Evolutionary conservation across 1,140 invertebrate species (phyloP), one percentile per base, ranked within the genome.

Genomic region (Apis florea): DNA sequence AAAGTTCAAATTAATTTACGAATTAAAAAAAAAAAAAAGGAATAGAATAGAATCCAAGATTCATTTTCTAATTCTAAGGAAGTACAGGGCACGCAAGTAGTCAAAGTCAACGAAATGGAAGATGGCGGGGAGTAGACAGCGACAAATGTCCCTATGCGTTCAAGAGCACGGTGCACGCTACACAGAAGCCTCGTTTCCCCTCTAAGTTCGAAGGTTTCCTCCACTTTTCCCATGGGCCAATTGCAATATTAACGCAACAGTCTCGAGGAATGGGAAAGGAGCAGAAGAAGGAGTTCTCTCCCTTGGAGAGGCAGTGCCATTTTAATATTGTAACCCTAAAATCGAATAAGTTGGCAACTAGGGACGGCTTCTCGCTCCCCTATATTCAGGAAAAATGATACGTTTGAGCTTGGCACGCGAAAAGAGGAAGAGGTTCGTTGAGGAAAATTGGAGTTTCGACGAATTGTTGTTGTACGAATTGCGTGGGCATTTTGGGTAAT

Each of bases 301-400:
- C 13, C 59, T 31, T 15, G 0, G 15, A 58, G 81, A 21, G 68
- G 51, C 68, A n/a, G 54, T 47, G 24, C 68, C 66, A 63, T 83
- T 80, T 83, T 83, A 83, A 83, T 83, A 83, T 83, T 80, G 47
- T 80, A 83, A 64, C 56, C 77, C 70, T 51, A 58, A 76, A 83
- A 80, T 83, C 82, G 82, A 83, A 83, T 80, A 74, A 79, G 31
- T 66, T 21, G 40, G 15, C 24, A 47, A 51, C 56, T 49, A 69
- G 21, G 21, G 54, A 11, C 12, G 72, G 17, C 58, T 31, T 49
- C 6, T 40, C 31, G 21, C 15, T 12, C 26, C 53, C 6, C 56
- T 8, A n/a, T 21, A 21, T 9, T 31, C 31, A 40, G 69, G 68
- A n/a, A 66, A 66, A 64, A 63, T 21, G 70, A 53, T 76, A 66